A percentile compares a stretch with the other conserved stretches of the same genome.
phyloP scores from a whole-genome alignment of 2,113 vertebrate species.

The Syngnathus scovelli region DNA sequence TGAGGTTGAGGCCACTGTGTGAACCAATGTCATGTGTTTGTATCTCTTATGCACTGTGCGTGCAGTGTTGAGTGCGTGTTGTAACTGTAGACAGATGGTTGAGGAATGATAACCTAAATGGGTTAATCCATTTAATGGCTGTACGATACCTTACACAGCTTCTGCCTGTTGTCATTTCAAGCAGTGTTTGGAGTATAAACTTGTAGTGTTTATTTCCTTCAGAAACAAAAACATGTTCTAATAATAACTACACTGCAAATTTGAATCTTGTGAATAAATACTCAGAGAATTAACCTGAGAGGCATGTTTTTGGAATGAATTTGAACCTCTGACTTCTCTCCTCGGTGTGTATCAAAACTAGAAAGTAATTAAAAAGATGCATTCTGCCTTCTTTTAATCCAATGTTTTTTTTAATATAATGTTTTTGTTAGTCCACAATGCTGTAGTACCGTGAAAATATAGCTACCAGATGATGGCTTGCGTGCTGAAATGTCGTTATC shows the following conservation, averaged over 20 bases:
- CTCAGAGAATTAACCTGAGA: too few relatives aligned
- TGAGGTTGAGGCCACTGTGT: conserved; percentile 12
- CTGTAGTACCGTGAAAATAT: neutral
- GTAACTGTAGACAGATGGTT: conserved; percentile 57
- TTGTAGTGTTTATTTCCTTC: too few relatives aligned
- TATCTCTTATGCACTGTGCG: neutral
- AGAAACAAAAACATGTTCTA: too few relatives aligned
- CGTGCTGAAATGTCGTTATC: neutral
- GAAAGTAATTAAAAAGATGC: neutral
- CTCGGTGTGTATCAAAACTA: neutral
- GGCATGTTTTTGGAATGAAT: too few relatives aligned
- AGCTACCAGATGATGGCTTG: neutral
- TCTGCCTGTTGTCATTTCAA: conserved; percentile 26
- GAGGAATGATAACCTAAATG: conserved; percentile 57
- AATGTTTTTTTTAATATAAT: neutral
- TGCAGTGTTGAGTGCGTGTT: conserved; percentile 25
- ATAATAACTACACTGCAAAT: too few relatives aligned
- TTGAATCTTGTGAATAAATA: too few relatives aligned
- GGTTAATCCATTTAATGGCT: conserved; percentile 65
- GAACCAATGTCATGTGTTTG: conserved; percentile 2
- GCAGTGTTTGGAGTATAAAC: too few relatives aligned
- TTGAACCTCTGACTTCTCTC: neutral
- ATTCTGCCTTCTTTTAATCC: neutral
- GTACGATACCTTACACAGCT: conserved; percentile 42
- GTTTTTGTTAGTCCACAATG: neutral